These are phyloP conservation scores for Mastacembelus armatus DNA, from an alignment of 2,797 vertebrate species.

Conservation along the genomic window DNA sequence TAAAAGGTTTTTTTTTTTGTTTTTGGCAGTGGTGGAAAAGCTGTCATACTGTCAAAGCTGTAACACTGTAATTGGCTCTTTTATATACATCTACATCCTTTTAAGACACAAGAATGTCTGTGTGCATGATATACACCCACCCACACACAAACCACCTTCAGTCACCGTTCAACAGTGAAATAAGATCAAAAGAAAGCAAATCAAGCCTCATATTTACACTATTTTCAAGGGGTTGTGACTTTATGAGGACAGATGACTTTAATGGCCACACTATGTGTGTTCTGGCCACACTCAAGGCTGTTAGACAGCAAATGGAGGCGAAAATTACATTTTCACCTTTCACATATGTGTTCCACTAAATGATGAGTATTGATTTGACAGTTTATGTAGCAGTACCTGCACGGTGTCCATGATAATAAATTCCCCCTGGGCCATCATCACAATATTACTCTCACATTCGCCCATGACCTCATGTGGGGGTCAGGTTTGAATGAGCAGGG, in stretches of 20 bases:
- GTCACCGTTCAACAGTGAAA: constrained; percentile 13
- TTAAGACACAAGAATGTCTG: constrained; percentile 51
- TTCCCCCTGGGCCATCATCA: constrained; percentile 30
- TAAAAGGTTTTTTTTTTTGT: constrained; percentile 53
- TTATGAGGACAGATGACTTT: constrained; percentile 70
- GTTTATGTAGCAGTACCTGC: constrained; percentile 41
- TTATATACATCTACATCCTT: constrained; percentile 61
- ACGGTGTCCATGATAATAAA: constrained; percentile 42
- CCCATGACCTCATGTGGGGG: constrained; percentile 28
- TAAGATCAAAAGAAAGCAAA: constrained; percentile 51
- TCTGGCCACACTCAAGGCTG: constrained; percentile 41
- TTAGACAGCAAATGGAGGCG: constrained; percentile 53
- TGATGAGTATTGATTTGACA: constrained; percentile 69
- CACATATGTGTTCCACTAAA: constrained; percentile 65
- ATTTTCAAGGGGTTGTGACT: constrained; percentile 36
- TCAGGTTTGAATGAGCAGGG: constrained; percentile 35
- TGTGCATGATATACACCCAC: not conserved
- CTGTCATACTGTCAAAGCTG: constrained; percentile 60
- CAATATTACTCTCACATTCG: constrained; percentile 38
- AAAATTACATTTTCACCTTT: constrained; percentile 68
- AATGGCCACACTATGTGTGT: constrained; percentile 48
- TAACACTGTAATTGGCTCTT: constrained; percentile 66
- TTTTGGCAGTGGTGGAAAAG: constrained; percentile 55
- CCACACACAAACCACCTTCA: constrained; percentile 20
- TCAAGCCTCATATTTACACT: constrained; percentile 52